A percentile compares a stretch with the other conserved stretches of the same genome.
These are phyloP conservation scores for Papilio dardanus DNA, from an alignment of 1,140 invertebrate genomes.

Conservation along the genomic window DNA sequence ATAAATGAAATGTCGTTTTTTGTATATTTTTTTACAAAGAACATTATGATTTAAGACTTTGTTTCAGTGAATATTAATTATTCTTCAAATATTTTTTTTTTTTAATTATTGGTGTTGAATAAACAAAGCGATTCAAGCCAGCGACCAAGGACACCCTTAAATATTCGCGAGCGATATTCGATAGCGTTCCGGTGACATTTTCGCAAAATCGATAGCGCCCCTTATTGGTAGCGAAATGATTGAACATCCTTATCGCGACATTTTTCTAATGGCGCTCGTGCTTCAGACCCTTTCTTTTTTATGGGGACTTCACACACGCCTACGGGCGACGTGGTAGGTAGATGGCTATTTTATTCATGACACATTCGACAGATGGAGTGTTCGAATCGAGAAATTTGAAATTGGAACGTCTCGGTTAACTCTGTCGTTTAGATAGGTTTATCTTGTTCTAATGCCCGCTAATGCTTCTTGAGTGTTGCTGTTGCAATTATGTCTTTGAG, in stretches of 20 bases:
- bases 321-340: slow-evolving; percentile 39
- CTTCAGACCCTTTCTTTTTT: slow-evolving; percentile 77
- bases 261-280: slow-evolving; percentile 80
- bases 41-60: too few species aligned
- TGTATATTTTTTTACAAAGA: too few species aligned
- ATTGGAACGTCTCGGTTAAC: slow-evolving; percentile 34
- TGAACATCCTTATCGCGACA: slow-evolving; percentile 81
- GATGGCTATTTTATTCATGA: slow-evolving; percentile 39
- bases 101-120: slow-evolving; percentile 13
- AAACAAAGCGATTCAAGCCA: slow-evolving; percentile 33
- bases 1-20: too few species aligned
- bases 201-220: slow-evolving; percentile 79
- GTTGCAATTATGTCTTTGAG: slow-evolving; percentile 8
- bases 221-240: slow-evolving; percentile 81
- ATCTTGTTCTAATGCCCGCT: slow-evolving; percentile 29
- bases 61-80: neutral
- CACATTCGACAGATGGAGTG: slow-evolving; percentile 29
- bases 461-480: slow-evolving; percentile 30
- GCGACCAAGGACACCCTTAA: slow-evolving; percentile 23
- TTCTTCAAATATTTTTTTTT: neutral
- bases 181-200: slow-evolving; percentile 58
- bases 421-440: slow-evolving; percentile 34
- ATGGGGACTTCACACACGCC: slow-evolving; percentile 54
- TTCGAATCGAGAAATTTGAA: slow-evolving; percentile 38
- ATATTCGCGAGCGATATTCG: slow-evolving; percentile 64